These are phyloP conservation scores for Sander lucioperca DNA, from an alignment of 2,113 vertebrate species.

Conservation along the genomic window DNA sequence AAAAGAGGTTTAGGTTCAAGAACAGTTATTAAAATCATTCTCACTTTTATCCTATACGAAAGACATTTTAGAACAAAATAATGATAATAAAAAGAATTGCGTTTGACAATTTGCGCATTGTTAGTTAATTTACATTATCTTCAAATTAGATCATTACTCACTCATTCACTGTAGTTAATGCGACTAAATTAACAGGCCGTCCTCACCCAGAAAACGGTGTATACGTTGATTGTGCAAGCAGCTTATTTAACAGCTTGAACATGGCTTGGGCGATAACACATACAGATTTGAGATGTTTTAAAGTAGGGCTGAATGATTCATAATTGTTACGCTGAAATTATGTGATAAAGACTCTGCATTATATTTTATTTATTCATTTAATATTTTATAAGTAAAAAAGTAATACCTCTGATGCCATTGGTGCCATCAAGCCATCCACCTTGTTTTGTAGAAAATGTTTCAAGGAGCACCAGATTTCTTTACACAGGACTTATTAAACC, in stretches of 20 bases:
- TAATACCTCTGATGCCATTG: not conserved
- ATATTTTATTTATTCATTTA: not conserved
- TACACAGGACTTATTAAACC: not conserved
- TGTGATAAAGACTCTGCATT: not conserved
- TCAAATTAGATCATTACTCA: not conserved
- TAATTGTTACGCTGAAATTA: not conserved
- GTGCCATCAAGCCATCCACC: not conserved
- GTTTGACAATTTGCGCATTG: not conserved
- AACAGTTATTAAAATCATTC: not conserved
- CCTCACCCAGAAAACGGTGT: no score
- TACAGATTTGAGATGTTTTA: not conserved
- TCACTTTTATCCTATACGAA: not conserved
- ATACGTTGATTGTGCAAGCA: no score
- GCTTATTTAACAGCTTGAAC: not conserved
- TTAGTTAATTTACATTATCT: not conserved
- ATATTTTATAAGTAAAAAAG: not conserved
- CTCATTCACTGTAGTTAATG: not conserved
- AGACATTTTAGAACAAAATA: not conserved
- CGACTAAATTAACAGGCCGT: not conserved
- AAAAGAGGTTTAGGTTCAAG: not conserved
- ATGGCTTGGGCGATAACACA: not conserved
- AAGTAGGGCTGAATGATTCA: not conserved
- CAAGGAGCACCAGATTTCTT: not conserved
- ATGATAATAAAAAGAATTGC: not conserved
- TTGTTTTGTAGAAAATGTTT: not conserved